Percentiles rank a stretch among this genome's conserved stretches.
phyloP scores from a whole-genome alignment of 2,797 vertebrate genomes.

The Podargus strigoides region DNA sequence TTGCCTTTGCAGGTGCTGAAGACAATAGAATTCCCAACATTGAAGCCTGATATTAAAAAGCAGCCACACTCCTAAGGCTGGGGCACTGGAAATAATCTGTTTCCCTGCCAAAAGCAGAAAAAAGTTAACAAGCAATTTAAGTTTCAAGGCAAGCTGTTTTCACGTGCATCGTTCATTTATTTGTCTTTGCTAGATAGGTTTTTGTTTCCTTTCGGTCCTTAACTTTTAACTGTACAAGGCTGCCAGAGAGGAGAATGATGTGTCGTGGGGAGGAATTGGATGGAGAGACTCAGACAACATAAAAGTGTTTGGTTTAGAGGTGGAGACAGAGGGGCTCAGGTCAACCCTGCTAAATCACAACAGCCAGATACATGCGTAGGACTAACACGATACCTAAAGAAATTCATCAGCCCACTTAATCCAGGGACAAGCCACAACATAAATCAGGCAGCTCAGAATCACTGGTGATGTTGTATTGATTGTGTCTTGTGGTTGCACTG shows the following conservation, averaged over 20 bases:
- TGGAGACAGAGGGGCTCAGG: neutral
- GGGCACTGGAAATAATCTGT: neutral
- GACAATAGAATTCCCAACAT: neutral
- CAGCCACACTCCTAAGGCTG: neutral
- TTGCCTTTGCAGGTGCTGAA: neutral
- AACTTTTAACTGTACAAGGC: neutral
- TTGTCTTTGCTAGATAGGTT: neutral
- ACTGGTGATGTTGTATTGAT: neutral
- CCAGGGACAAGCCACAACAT: neutral
- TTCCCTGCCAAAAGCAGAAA: constrained; percentile 4
- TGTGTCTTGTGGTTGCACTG: neutral
- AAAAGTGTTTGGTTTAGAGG: neutral
- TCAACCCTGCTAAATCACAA: neutral
- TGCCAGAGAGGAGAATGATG: neutral
- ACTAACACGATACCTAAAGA: neutral
- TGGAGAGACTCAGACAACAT: neutral
- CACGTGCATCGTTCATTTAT: neutral
- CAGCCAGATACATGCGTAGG: neutral
- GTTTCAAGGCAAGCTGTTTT: constrained; percentile 19
- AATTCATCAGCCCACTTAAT: neutral
- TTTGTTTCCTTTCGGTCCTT: neutral
- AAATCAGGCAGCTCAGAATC: neutral
- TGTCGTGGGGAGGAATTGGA: neutral
- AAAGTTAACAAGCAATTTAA: constrained; percentile 34
- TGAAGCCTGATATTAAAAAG: neutral